A percentile compares a stretch with the other conserved stretches of the same genome.
Evolutionary conservation across 2,797 vertebrate genomes (phyloP).

Genomic region (Sebastes nivosus): DNA sequence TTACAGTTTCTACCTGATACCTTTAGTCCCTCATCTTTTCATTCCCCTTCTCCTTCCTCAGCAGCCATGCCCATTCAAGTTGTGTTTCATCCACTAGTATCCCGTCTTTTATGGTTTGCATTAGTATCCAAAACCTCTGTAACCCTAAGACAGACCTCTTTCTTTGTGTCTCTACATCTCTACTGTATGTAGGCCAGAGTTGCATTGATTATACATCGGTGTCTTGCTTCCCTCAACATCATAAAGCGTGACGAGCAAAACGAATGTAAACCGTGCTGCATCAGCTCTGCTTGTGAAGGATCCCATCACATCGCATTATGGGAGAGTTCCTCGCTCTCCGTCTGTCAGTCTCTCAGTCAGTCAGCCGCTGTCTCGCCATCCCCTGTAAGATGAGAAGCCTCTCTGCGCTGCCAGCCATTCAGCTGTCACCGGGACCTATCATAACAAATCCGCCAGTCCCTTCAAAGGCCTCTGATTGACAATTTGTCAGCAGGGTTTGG

Average conservation of each 20-base stretch:
- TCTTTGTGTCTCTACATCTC: background rate
- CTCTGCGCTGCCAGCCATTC: slow-evolving; percentile 50
- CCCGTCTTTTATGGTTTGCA: too few relatives aligned
- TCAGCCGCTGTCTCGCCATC: slow-evolving; percentile 38
- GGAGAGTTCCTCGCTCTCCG: slow-evolving; percentile 25
- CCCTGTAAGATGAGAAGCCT: slow-evolving; percentile 65
- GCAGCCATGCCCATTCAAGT: too few relatives aligned
- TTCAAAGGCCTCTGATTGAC: slow-evolving; percentile 62
- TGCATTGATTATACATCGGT: background rate
- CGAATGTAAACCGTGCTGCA: background rate
- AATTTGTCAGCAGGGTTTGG: slow-evolving; percentile 37
- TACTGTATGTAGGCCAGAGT: background rate
- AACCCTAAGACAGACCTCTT: too few relatives aligned
- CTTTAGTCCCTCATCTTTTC: background rate
- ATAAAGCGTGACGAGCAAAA: slow-evolving; percentile 20
- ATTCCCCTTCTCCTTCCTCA: background rate
- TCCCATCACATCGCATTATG: slow-evolving; percentile 35
- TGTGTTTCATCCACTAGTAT: too few relatives aligned
- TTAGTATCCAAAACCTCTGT: too few relatives aligned
- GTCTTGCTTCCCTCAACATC: background rate
- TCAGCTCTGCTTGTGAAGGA: slow-evolving; percentile 6
- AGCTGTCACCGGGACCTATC: slow-evolving; percentile 65
- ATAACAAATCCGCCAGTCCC: slow-evolving; percentile 57
- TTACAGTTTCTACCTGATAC: background rate
- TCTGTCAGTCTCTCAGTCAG: slow-evolving; percentile 47